These are phyloP conservation scores for Salmo trutta DNA, from an alignment of 2,797 vertebrate species.

Conservation along the genomic window DNA sequence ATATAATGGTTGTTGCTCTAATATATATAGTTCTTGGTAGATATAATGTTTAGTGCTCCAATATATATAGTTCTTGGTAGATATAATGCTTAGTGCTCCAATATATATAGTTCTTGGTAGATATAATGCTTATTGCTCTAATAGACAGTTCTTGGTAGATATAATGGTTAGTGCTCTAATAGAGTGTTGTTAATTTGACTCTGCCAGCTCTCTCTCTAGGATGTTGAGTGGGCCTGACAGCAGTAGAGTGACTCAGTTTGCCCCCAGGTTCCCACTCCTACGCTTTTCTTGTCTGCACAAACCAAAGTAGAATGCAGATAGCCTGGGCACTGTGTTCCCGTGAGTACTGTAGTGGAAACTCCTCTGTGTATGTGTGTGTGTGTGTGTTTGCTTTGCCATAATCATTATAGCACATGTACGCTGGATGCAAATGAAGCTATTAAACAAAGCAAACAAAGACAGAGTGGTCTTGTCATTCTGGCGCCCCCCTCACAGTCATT, in stretches of 20 bases:
- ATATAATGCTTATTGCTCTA: too few relatives aligned
- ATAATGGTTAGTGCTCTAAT: background rate
- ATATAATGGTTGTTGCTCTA: too few relatives aligned
- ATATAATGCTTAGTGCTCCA: background rate
- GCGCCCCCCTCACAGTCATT: constrained; percentile 12
- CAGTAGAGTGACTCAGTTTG: constrained; percentile 37
- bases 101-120: too few relatives aligned
- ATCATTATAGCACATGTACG: constrained; percentile 9
- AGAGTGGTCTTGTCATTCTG: constrained; percentile 9
- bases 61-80: background rate
- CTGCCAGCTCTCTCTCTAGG: constrained; percentile 22
- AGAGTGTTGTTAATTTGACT: constrained; percentile 19
- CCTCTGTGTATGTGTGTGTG: constrained; percentile 7
- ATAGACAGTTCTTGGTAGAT: background rate
- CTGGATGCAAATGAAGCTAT: constrained; percentile 17
- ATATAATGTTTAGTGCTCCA: too few relatives aligned
- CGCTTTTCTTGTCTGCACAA: background rate
- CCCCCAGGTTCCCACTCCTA: constrained; percentile 37
- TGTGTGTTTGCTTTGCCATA: background rate
- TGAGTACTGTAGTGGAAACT: background rate
- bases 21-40: too few relatives aligned
- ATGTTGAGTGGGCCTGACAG: constrained; percentile 38
- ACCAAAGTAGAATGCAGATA: background rate
- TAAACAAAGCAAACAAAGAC: constrained; percentile 7
- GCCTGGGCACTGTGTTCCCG: background rate